Evolutionary conservation across 2,113 vertebrate species (phyloP).

Genomic region (Dasypus novemcinctus): DNA sequence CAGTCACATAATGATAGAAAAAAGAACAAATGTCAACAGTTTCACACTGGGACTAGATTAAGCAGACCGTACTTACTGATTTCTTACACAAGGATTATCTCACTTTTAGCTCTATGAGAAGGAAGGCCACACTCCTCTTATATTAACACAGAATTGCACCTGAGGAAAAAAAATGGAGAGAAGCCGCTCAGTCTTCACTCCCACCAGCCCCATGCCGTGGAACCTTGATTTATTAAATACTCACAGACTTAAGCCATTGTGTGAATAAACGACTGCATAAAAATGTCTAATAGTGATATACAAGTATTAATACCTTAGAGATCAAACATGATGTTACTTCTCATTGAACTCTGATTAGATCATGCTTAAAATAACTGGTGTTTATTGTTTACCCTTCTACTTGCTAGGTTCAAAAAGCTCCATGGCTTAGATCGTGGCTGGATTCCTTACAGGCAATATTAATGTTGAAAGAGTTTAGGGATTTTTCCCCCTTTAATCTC

Average conservation of each 20-base stretch:
- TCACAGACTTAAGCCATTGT: conserved; percentile 72
- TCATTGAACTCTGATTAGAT: conserved; percentile 77
- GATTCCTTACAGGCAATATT: conserved; percentile 67
- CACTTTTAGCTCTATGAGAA: conserved; percentile 87
- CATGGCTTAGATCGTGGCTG: conserved; percentile 65
- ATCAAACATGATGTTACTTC: conserved; percentile 78
- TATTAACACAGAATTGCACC: conserved; percentile 83
- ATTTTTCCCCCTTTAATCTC: conserved; percentile 61
- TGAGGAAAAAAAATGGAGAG: conserved; percentile 66
- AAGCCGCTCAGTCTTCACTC: conserved; percentile 41
- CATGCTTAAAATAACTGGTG: conserved; percentile 76
- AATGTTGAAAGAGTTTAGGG: conserved; percentile 70
- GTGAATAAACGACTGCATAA: conserved; percentile 68
- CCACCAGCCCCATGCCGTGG: conserved; percentile 50
- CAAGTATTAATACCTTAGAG: conserved; percentile 72
- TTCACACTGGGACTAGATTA: conserved; percentile 99
- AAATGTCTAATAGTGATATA: conserved; percentile 68
- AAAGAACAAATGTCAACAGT: conserved; percentile 99
- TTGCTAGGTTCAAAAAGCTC: conserved; percentile 69
- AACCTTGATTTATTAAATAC: conserved; percentile 78
- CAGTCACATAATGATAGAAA: conserved; percentile 99
- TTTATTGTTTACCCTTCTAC: conserved; percentile 75
- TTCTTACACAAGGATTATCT: conserved; percentile 92
- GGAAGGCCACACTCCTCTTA: conserved; percentile 88
- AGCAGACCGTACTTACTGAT: conserved; percentile 90